Conservation (phyloP, 2,113 vertebrate genomes). For the Alectura lathami region DNA sequence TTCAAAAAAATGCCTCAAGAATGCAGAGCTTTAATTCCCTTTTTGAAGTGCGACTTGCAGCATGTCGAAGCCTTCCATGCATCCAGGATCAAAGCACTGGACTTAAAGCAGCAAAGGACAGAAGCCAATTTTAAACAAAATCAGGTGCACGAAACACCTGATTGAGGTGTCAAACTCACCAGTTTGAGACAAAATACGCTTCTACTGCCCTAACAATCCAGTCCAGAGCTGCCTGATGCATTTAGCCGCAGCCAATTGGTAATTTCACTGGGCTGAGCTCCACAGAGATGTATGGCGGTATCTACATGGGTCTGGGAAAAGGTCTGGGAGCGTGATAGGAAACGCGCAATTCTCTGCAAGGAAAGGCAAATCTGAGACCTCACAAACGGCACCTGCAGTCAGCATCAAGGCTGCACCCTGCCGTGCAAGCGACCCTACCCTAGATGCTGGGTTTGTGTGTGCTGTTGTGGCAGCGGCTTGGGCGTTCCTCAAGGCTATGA, state of each 20-base stretch:
- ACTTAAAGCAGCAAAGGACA: neutral
- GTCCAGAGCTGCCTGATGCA: neutral
- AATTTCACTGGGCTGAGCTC: neutral
- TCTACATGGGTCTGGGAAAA: neutral
- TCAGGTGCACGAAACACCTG: fast-evolving
- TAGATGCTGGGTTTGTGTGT: fast-evolving
- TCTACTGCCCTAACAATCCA: neutral
- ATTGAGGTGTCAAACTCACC: no score
- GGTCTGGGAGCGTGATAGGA: neutral
- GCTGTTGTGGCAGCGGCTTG: fast-evolving
- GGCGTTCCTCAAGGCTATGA: fast-evolving
- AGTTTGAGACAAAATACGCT: neutral
- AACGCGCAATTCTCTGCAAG: neutral
- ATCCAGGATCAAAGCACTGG: neutral
- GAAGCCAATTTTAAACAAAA: neutral
- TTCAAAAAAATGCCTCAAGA: neutral
- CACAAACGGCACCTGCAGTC: fast-evolving
- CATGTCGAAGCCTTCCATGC: fast-evolving
- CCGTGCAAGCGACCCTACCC: neutral
- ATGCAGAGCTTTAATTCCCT: neutral
- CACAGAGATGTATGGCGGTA: neutral
- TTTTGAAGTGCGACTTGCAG: neutral
- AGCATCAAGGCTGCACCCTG: neutral
- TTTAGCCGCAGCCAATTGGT: neutral
- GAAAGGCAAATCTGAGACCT: neutral